A percentile compares a stretch with the other conserved stretches of the same genome.
These are phyloP conservation scores for Achatina immaculata DNA, from an alignment of 1,140 invertebrate species.

Conservation along the genomic window DNA sequence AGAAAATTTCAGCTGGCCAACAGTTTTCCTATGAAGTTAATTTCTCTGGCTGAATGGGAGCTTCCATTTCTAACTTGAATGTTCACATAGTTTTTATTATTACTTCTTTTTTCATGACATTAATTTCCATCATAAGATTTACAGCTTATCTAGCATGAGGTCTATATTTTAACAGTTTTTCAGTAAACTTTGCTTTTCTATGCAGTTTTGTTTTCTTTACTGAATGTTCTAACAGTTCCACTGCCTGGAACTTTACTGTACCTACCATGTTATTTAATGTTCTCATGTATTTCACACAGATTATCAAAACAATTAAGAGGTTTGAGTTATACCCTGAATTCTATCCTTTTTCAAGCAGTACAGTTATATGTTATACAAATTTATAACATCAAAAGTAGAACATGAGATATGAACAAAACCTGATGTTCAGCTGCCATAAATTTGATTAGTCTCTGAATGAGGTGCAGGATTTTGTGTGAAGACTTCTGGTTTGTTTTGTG, in stretches of 20 bases:
- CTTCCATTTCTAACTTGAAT: too few relatives aligned
- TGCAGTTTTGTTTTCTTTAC: neutral
- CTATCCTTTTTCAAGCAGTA: neutral
- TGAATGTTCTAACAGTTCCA: neutral
- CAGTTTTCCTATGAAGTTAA: too few relatives aligned
- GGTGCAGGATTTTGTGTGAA: neutral
- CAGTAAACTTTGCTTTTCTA: neutral
- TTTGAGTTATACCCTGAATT: neutral
- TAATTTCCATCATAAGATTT: neutral
- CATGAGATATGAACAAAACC: too few relatives aligned
- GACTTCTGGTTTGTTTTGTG: neutral
- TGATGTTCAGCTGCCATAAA: neutral
- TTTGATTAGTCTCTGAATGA: conserved; percentile 15
- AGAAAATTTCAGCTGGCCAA: too few relatives aligned
- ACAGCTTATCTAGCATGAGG: neutral
- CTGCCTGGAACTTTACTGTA: neutral
- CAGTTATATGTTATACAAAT: neutral
- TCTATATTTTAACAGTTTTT: neutral
- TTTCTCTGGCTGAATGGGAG: too few relatives aligned
- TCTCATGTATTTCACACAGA: neutral
- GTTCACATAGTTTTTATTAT: too few relatives aligned
- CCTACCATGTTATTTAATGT: neutral
- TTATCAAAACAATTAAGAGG: neutral
- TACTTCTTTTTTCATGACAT: too few relatives aligned
- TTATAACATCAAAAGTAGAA: too few relatives aligned